Conservation (phyloP, 2,113 vertebrate species). For the Alouatta palliata region DNA sequence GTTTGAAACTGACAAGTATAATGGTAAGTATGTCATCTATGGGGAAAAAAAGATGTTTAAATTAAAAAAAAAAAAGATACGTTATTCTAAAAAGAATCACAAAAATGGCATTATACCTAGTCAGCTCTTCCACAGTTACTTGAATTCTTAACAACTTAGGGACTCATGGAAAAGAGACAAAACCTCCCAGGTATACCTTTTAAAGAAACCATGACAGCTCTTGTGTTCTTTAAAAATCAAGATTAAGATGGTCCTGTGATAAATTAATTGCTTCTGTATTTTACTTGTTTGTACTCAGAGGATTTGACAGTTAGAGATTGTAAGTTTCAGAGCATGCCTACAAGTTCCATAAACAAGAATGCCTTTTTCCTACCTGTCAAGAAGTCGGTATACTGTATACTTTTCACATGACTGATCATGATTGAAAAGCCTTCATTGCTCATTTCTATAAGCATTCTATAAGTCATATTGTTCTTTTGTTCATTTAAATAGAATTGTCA, state of each 20-base stretch:
- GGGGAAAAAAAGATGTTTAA: conserved; percentile 45
- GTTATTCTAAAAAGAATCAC: background rate
- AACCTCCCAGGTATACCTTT: background rate
- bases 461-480: background rate
- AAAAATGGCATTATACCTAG: background rate
- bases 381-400: background rate
- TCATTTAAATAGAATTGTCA: background rate
- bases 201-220: conserved; percentile 22
- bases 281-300: conserved; percentile 52
- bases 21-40: background rate
- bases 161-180: background rate
- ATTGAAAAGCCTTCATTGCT: background rate
- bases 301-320: background rate
- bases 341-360: background rate
- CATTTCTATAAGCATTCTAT: conserved; percentile 31
- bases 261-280: conserved; percentile 10
- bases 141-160: background rate
- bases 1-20: background rate
- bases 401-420: background rate
- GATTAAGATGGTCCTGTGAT: background rate
- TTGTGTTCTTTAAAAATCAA: conserved; percentile 23
- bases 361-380: background rate
- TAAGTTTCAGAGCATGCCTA: background rate
- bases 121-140: background rate
- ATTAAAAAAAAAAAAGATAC: background rate